Percentiles rank a stretch among this genome's conserved stretches.
Conservation (phyloP, 2,113 vertebrate genomes). For the Cacatua alba region DNA sequence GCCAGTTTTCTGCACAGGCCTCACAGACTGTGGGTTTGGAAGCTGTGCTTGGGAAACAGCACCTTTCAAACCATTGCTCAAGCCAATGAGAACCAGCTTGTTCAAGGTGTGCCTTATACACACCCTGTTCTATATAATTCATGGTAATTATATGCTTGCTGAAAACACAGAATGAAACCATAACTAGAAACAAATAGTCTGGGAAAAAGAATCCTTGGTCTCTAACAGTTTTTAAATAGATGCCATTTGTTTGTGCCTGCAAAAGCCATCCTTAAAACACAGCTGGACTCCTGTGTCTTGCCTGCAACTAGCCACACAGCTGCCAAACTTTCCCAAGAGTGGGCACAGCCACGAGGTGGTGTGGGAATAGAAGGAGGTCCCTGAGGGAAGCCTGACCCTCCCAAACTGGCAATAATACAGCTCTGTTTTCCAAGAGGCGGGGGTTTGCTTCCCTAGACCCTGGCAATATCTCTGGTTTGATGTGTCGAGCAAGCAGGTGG, state of each 20-base stretch:
- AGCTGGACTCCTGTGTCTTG: not conserved
- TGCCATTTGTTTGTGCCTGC: not conserved
- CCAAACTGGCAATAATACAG: not conserved
- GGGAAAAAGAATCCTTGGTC: not conserved
- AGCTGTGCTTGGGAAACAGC: conserved; percentile 46
- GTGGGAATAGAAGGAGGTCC: not conserved
- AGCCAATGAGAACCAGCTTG: conserved; percentile 69
- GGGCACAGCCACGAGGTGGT: not conserved
- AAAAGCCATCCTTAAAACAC: not conserved
- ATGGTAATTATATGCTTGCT: conserved; percentile 58
- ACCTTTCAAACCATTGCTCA: conserved; percentile 46
- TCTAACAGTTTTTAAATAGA: conserved; percentile 3
- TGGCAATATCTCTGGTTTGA: not conserved
- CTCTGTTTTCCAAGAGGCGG: not conserved
- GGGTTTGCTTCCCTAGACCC: not conserved
- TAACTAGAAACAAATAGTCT: conserved; percentile 53
- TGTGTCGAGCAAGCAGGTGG: not conserved
- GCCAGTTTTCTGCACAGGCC: not conserved
- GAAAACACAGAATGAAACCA: conserved; percentile 51
- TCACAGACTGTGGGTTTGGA: not conserved
- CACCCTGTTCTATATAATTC: conserved; percentile 71
- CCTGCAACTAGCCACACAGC: not conserved
- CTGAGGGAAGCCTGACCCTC: not conserved
- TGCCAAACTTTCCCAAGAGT: not conserved
- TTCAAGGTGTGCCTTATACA: conserved; percentile 64